These are phyloP conservation scores for Lucinisca nassula DNA, from an alignment of 2,888 invertebrate species.

Conservation along the genomic window DNA sequence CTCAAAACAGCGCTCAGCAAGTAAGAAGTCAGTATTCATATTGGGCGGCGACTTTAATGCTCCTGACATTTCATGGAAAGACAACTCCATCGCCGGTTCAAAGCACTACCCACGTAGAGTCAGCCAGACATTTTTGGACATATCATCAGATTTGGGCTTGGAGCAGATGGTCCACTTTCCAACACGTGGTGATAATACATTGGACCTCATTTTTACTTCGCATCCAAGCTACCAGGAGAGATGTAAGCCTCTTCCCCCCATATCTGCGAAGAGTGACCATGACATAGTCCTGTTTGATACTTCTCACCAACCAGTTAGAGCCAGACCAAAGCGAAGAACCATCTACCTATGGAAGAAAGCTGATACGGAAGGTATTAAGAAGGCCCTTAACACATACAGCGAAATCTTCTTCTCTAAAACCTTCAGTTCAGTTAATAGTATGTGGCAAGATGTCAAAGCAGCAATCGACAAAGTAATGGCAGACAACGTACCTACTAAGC, in stretches of 20 bases:
- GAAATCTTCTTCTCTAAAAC: not conserved
- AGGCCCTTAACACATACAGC: not conserved
- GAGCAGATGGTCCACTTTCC: slow-evolving; percentile 52
- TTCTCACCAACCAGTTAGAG: too few species aligned
- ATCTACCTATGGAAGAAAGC: slow-evolving; percentile 48
- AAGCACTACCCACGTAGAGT: not conserved
- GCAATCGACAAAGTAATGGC: not conserved
- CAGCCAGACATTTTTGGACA: too few species aligned
- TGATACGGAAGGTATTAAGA: slow-evolving; percentile 20
- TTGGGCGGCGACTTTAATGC: not conserved
- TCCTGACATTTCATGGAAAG: not conserved
- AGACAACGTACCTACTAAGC: slow-evolving; percentile 19
- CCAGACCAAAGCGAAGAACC: slow-evolving; percentile 25
- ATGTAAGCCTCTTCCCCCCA: slow-evolving; percentile 45
- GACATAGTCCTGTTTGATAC: slow-evolving; percentile 51
- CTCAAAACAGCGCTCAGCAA: not conserved
- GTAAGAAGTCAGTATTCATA: not conserved
- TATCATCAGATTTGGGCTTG: not conserved
- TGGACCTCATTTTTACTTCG: slow-evolving; percentile 46
- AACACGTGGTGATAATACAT: slow-evolving; percentile 47
- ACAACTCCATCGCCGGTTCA: not conserved
- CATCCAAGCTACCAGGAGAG: too few species aligned
- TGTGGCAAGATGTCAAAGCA: slow-evolving; percentile 25
- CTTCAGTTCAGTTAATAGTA: not conserved
- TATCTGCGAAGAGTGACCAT: slow-evolving; percentile 43